phyloP scores from a whole-genome alignment of 2,888 invertebrate species.

The Nyleta sp. region DNA sequence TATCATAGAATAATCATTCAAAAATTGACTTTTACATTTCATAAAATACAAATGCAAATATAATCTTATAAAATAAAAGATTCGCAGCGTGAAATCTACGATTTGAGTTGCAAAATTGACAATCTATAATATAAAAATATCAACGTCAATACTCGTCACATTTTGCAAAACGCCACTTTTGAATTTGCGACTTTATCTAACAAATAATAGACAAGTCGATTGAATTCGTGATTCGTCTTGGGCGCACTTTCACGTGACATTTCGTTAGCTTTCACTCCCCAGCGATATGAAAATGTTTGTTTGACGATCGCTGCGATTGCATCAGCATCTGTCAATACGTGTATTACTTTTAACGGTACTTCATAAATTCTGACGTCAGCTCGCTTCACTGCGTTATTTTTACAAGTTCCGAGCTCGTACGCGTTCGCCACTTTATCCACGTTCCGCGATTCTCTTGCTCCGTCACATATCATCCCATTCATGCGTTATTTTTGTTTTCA shows the following conservation, averaged over 20 bases:
- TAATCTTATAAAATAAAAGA: no score
- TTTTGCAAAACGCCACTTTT: not conserved
- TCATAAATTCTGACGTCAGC: conserved; percentile 41
- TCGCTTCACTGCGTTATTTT: conserved; percentile 39
- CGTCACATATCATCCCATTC: conserved; percentile 29
- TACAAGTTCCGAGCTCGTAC: conserved; percentile 12
- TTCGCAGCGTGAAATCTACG: no score
- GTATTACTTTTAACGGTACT: conserved; percentile 51
- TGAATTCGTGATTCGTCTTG: conserved; percentile 33
- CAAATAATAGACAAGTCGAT: conserved; percentile 33
- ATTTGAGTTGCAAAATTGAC: no score
- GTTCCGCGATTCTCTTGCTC: conserved; percentile 16
- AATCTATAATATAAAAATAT: no score
- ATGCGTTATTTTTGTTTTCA: conserved; percentile 10
- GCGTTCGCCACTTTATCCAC: conserved; percentile 19
- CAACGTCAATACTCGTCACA: not conserved
- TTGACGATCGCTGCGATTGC: conserved; percentile 50
- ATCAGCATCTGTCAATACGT: conserved; percentile 49
- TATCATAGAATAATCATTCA: no score
- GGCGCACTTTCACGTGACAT: conserved; percentile 45
- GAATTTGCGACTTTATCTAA: not conserved
- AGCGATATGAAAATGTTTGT: conserved; percentile 50
- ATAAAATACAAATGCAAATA: no score
- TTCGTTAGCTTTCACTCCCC: conserved; percentile 45
- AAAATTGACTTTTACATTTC: no score